Conservation (phyloP, 2,113 vertebrate genomes). For the Brienomyrus longianalis region DNA sequence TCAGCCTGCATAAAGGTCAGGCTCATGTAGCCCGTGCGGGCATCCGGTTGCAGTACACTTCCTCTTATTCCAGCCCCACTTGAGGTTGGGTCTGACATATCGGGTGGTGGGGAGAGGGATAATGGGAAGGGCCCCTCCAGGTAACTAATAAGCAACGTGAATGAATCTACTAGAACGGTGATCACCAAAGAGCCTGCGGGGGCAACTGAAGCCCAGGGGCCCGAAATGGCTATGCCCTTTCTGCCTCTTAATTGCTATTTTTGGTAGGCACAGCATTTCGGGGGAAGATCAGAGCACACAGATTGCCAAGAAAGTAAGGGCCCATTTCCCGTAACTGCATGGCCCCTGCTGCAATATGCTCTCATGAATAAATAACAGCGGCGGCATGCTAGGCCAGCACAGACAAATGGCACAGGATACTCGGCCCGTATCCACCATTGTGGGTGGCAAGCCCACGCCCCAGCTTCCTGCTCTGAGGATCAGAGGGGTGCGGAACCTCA, state of each 20-base stretch:
- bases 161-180: conserved; percentile 14
- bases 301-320: conserved; percentile 11
- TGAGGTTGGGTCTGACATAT: background rate
- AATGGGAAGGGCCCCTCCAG: background rate
- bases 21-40: background rate
- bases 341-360: conserved; percentile 11
- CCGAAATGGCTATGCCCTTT: background rate
- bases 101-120: background rate
- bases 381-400: background rate
- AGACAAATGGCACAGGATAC: background rate
- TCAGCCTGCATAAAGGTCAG: background rate
- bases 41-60: too few species aligned
- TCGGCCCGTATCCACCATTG: too few species aligned
- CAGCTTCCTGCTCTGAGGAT: conserved; percentile 1
- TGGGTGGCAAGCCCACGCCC: background rate
- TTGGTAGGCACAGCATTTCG: background rate
- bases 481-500: background rate
- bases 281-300: background rate
- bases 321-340: background rate
- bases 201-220: background rate
- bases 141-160: background rate
- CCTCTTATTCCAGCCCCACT: background rate
- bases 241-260: background rate
- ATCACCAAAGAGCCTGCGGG: too few species aligned
- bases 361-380: conserved; percentile 39